phyloP scores from a whole-genome alignment of 1,140 invertebrate species.

The Drosophila equinoxialis region DNA sequence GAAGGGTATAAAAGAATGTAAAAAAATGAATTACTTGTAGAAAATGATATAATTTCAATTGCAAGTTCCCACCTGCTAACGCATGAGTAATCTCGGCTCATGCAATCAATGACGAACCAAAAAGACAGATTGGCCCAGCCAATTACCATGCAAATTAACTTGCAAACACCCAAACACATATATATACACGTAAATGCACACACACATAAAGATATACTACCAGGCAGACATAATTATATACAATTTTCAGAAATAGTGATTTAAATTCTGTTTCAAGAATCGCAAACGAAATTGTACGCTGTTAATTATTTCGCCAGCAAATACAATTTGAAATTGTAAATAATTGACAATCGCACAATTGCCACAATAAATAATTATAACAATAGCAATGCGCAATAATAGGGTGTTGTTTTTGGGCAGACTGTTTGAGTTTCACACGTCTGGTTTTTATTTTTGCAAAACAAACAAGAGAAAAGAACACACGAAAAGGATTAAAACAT shows the following conservation, averaged over 20 bases:
- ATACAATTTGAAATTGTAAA: constrained; percentile 22
- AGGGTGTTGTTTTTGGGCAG: neutral
- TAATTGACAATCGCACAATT: constrained; percentile 16
- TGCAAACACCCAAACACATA: constrained; percentile 7
- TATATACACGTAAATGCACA: no score
- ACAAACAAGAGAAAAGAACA: neutral
- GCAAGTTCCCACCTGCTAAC: neutral
- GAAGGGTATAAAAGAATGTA: neutral
- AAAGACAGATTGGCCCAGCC: constrained; percentile 37
- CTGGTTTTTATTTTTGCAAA: neutral
- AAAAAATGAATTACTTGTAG: neutral
- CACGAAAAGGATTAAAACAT: constrained; percentile 4
- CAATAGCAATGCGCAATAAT: neutral
- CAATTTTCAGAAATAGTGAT: constrained; percentile 32
- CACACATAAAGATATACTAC: neutral
- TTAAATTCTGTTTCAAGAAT: constrained; percentile 30
- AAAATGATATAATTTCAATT: constrained; percentile 13
- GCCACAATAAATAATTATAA: constrained; percentile 15
- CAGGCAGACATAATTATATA: constrained; percentile 13
- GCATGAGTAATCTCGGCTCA: constrained; percentile 20
- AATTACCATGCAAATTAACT: constrained; percentile 49
- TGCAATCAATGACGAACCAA: constrained; percentile 43
- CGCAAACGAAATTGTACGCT: constrained; percentile 21
- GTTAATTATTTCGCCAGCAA: constrained; percentile 26
- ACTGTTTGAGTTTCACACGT: constrained; percentile 10